Evolutionary conservation across 2,797 vertebrate species (phyloP).

Genomic region (Strix occidentalis): DNA sequence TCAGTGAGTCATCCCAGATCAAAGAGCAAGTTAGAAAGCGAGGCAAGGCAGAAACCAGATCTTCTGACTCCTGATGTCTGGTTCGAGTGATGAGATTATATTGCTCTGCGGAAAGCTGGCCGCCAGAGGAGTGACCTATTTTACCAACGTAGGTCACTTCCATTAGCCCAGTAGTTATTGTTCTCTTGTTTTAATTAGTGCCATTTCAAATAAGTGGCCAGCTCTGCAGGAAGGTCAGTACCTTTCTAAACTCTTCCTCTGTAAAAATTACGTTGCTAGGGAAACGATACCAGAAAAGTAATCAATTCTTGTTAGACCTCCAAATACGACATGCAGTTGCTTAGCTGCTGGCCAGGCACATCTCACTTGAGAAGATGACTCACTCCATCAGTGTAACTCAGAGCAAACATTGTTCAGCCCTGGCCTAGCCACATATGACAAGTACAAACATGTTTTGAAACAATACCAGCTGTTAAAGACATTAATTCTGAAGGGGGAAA

Average conservation of each 20-base stretch:
- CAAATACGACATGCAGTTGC: conserved; percentile 22
- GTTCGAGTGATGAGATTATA: neutral
- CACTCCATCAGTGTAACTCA: conserved; percentile 20
- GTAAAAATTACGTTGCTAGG: conserved; percentile 25
- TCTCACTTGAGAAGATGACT: conserved; percentile 15
- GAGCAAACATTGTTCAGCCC: conserved; percentile 45
- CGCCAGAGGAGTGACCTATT: neutral
- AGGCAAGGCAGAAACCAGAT: neutral
- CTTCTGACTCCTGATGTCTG: neutral
- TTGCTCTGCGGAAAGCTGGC: neutral
- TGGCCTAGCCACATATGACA: neutral
- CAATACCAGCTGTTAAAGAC: neutral
- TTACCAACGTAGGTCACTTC: neutral
- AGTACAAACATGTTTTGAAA: conserved; percentile 13
- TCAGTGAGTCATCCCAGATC: conserved; percentile 4
- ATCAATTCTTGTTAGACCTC: conserved; percentile 36
- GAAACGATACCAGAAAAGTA: neutral
- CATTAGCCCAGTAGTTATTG: conserved; percentile 24
- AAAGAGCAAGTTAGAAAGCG: conserved; percentile 1
- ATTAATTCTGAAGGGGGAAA: neutral
- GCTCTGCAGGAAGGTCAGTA: conserved; percentile 37
- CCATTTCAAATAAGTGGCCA: conserved; percentile 22
- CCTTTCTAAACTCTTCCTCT: conserved; percentile 19
- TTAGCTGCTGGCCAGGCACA: conserved; percentile 47
- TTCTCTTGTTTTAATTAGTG: conserved; percentile 40